Evolutionary conservation across 1,140 invertebrate species (phyloP), one percentile per base, ranked within the genome.

Genomic region (Drosophila biarmipes): DNA sequence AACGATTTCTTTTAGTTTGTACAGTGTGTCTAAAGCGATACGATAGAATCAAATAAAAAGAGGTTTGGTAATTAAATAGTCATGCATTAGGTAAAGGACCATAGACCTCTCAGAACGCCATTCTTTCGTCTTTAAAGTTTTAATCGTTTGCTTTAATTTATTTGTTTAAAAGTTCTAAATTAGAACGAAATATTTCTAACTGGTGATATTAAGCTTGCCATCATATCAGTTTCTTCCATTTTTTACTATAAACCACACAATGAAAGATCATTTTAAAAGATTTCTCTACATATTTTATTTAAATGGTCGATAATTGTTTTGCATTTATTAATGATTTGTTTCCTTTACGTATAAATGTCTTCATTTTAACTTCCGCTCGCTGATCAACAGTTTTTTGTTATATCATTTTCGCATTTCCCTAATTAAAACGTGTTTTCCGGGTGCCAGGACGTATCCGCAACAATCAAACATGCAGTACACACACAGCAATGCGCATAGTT

Each of bases 251-350:
- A 8, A 14, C 11, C 7, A 19, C 2, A 10, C 15, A 45, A 2
- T 45, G 12, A 45, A 21, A 45, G 17, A 45, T 6, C 15, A 29
- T 8, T 11, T 15, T 14, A 55, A 43, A 74, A 61, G 69, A 87
- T 78, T 86, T 86, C 62, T 81, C 81, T 86, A 86, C 80, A 86
- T 86, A 86, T 78, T 86, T 86, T 87, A 87, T 86, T 86, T 81
- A 82, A 86, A 87, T 82, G 86, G 69, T 87, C 69, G 75, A 82
- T 86, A 86, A 72, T 87, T 52, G 61, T 68, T 58, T 81, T 82
- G 69, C 59, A 71, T 85, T 73, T 85, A 58, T 55, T 61, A 46
- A 75, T 66, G 49, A 46, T 59, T 77, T 78, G 42, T 31, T 75
- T 56, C 73, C 34, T 52, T 67, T 76, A 76, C 72, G 72, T 76